phyloP scores from a whole-genome alignment of 2,797 vertebrate genomes.

The Lagodon rhomboides region DNA sequence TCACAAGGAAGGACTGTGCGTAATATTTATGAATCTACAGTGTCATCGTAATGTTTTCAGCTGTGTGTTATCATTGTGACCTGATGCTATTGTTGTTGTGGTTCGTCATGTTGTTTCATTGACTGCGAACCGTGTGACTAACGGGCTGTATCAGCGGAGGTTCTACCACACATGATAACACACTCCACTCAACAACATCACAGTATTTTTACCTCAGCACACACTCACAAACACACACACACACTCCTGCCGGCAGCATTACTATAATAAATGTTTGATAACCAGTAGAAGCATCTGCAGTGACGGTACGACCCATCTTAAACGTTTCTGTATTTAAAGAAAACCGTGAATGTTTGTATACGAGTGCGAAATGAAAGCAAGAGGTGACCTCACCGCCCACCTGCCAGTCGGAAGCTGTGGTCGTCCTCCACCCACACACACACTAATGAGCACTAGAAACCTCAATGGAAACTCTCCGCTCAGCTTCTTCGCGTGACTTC shows the following conservation, averaged over 20 bases:
- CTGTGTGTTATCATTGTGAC: neutral
- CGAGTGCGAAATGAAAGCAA: neutral
- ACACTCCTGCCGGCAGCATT: neutral
- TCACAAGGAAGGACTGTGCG: neutral
- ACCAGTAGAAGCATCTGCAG: neutral
- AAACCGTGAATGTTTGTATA: neutral
- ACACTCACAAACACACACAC: slow-evolving; percentile 10
- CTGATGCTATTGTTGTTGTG: neutral
- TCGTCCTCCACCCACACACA: neutral
- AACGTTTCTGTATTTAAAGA: neutral
- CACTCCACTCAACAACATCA: neutral
- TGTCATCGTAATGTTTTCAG: neutral
- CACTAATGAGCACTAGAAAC: neutral
- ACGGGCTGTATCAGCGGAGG: slow-evolving; percentile 16
- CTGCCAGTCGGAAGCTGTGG: slow-evolving; percentile 17
- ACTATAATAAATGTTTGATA: neutral
- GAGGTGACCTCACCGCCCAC: slow-evolving; percentile 3
- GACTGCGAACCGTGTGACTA: slow-evolving; percentile 9
- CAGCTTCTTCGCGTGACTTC: neutral
- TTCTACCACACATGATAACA: slow-evolving; percentile 30
- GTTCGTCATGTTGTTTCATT: neutral
- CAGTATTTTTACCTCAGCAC: neutral
- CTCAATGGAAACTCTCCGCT: slow-evolving; percentile 12
- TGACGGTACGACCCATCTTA: no score
- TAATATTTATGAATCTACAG: neutral